Evolutionary conservation across 2,113 vertebrate species (phyloP).

Genomic region (Oncorhynchus mykiss): DNA sequence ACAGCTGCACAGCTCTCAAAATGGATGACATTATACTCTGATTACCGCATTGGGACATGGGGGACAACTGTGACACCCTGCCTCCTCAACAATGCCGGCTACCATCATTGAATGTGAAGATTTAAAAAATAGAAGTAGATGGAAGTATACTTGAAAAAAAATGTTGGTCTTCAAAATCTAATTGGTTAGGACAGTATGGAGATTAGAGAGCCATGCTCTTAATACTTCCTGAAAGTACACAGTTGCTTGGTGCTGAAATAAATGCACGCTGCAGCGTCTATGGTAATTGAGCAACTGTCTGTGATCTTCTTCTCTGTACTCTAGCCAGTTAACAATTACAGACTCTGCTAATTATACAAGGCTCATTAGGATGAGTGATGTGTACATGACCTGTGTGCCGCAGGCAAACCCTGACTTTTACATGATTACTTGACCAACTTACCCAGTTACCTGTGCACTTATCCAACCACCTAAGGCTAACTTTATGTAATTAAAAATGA

Average conservation of each 20-base stretch:
- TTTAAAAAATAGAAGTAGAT: too few species aligned
- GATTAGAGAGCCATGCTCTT: too few species aligned
- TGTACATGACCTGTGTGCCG: neutral
- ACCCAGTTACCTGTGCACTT: neutral
- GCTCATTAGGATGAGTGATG: neutral
- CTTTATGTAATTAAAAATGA: neutral
- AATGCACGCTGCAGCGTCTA: neutral
- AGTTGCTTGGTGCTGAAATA: slow-evolving; percentile 1
- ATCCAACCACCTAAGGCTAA: neutral
- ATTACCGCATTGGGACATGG: neutral
- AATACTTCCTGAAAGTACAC: too few species aligned
- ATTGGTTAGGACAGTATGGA: too few species aligned
- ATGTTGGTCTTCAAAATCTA: too few species aligned
- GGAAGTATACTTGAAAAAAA: too few species aligned
- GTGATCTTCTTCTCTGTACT: neutral
- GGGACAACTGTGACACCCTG: neutral
- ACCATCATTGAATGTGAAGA: too few species aligned
- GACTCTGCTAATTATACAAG: neutral
- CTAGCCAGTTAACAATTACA: neutral
- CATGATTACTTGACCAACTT: slow-evolving; percentile 3
- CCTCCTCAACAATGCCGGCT: neutral
- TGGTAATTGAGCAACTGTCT: neutral
- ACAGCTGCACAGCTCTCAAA: neutral
- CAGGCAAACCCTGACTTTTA: neutral
- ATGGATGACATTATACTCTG: slow-evolving; percentile 9